phyloP scores from a whole-genome alignment of 2,797 vertebrate genomes.

The Amazona finschi region DNA sequence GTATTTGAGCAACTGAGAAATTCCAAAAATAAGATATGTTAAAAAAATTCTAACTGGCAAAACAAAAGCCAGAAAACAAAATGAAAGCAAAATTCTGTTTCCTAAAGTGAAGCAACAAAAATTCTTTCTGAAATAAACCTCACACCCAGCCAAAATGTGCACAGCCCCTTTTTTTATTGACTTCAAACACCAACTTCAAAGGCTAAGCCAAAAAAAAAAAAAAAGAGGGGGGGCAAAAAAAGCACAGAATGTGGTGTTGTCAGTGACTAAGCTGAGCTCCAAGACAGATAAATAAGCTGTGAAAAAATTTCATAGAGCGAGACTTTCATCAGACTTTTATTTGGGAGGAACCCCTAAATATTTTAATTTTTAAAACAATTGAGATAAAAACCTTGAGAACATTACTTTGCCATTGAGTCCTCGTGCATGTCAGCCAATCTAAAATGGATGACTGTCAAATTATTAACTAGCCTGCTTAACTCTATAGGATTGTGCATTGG shows the following conservation, averaged over 20 bases:
- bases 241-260: background rate
- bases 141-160: background rate
- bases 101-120: background rate
- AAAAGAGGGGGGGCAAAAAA: background rate
- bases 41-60: background rate
- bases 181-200: background rate
- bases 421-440: background rate
- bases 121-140: background rate
- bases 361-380: background rate
- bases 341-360: background rate
- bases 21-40: background rate
- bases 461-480: background rate
- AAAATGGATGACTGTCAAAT: background rate
- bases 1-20: background rate
- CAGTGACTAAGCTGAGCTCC: background rate
- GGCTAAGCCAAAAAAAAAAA: background rate
- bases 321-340: background rate
- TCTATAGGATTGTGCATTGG: background rate
- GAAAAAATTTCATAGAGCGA: background rate
- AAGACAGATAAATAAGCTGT: background rate
- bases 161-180: background rate
- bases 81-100: background rate
- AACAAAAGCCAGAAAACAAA: background rate
- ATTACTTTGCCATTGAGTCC: background rate
- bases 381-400: background rate